These are phyloP conservation scores for Chloromyia formosa DNA, from an alignment of 2,888 invertebrate species.

Conservation along the genomic window DNA sequence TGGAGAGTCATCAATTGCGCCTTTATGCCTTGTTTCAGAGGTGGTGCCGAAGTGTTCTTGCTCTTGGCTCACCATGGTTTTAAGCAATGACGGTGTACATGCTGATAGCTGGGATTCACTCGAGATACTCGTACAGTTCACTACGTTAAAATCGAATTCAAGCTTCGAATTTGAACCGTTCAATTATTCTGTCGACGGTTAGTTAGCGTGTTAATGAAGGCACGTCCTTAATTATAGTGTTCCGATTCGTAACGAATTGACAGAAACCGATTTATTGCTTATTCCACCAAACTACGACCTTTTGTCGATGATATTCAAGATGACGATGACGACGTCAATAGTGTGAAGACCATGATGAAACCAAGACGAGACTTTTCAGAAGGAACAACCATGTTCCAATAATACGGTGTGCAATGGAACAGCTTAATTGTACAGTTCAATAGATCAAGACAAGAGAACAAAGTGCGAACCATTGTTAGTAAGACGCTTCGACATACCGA, in stretches of 20 bases:
- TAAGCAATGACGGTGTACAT: not conserved
- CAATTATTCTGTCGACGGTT: slow-evolving; percentile 41
- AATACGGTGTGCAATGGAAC: slow-evolving; percentile 9
- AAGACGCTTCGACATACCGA: not conserved
- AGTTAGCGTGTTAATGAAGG: slow-evolving; percentile 47
- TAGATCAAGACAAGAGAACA: slow-evolving; percentile 15
- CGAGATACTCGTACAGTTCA: not conserved
- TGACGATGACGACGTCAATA: not conserved
- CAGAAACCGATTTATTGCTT: slow-evolving; percentile 41
- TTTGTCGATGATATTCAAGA: slow-evolving; percentile 19
- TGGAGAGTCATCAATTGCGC: slow-evolving; percentile 17
- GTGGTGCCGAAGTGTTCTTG: slow-evolving; percentile 15
- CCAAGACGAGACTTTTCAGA: not conserved
- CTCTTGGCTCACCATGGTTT: slow-evolving; percentile 15
- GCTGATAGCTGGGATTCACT: not conserved
- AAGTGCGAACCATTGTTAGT: slow-evolving; percentile 7
- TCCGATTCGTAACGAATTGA: slow-evolving; percentile 46
- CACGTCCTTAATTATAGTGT: slow-evolving; percentile 50
- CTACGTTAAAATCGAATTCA: not conserved
- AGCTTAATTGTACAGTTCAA: slow-evolving; percentile 38
- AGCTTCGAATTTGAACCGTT: slow-evolving; percentile 24
- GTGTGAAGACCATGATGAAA: slow-evolving; percentile 15
- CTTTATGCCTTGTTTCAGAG: slow-evolving; percentile 8
- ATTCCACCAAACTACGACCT: slow-evolving; percentile 31
- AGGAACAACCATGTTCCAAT: not conserved